Base-by-base conservation (phyloP, 2,888 invertebrate species). In the Patella caerulea region DNA sequence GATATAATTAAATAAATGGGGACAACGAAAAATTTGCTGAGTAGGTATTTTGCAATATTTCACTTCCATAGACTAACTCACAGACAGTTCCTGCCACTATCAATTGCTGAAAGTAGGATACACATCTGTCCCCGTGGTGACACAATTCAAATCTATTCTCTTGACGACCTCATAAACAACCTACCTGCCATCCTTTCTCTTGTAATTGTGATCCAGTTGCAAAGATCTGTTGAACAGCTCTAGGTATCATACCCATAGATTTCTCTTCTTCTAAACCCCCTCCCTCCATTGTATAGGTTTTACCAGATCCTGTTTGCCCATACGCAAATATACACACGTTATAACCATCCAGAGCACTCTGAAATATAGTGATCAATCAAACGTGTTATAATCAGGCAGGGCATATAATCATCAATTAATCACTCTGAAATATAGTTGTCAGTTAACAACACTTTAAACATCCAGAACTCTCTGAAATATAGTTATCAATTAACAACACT, bases 181-280 rank as follows among this genome's bases (percentile, higher is more conserved):
- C 77, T 83, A 92, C 93, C 87, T 95, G 93, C 96, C 96, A 97
- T 0, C 96, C 96, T 88, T 91, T 93, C 78, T 94, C 93, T 86
- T 94, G 94, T 75, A 96, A 94, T 75, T 94, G 93, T 75, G 93
- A 93, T 87, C 95, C 95, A 70, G 94, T 94, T 52, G 94, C 93
- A 86, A 97, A 97, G 74, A 97, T 94, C 90, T 95, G 94, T 85
- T 94, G 93, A n/a, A 96, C 95, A 0, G 96, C 95, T 81, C 96
- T 93, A 0, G 97, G 96, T 85, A 97, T 96, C 91, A 97, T 96
- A 14, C 97, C 97, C 88, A 94, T 79, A 0, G 77, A 79, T 17
- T 86, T 86, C 2, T 81, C 84, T 71, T 84, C 83, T 17, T 81
- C 79, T 12, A 83, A 76, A 7, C 80, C 76, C 0, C 83, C 81